A percentile compares a stretch with the other conserved stretches of the same genome.
Evolutionary conservation across 2,888 invertebrate species (phyloP).

Genomic region (Ametastegia equiseti): DNA sequence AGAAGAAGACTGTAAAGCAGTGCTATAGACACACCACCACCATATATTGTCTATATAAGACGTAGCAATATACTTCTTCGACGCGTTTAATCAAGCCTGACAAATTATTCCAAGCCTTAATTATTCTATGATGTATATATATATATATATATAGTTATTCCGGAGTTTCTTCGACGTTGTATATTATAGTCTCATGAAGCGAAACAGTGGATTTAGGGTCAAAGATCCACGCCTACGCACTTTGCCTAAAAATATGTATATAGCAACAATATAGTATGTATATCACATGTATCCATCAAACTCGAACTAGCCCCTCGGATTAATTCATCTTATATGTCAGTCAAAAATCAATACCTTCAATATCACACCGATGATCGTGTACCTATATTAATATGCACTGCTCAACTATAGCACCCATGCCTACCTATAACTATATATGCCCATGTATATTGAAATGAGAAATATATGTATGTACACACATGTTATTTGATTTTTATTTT

Average conservation of each 20-base stretch:
- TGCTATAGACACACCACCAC: background rate
- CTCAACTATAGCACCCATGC: too few relatives aligned
- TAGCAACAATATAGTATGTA: background rate
- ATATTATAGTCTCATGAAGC: too few relatives aligned
- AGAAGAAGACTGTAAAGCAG: too few relatives aligned
- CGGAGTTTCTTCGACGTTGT: too few relatives aligned
- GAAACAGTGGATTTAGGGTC: background rate
- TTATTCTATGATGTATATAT: too few relatives aligned
- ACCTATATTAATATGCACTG: too few relatives aligned
- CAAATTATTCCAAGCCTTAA: constrained; percentile 14
- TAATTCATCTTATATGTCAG: background rate
- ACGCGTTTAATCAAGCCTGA: constrained; percentile 5
- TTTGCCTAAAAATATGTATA: background rate
- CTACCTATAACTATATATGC: too few relatives aligned
- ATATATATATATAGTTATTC: too few relatives aligned
- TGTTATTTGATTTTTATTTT: too few relatives aligned
- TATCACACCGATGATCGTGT: too few relatives aligned
- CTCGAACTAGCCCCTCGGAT: background rate
- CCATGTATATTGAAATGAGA: too few relatives aligned
- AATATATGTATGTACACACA: too few relatives aligned
- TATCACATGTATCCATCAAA: background rate
- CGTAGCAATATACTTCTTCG: constrained; percentile 1
- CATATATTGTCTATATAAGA: background rate
- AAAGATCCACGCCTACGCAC: background rate
- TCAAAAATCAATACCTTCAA: background rate